Conservation (phyloP, 2,113 vertebrate genomes). For the Aleadryas rufinucha region DNA sequence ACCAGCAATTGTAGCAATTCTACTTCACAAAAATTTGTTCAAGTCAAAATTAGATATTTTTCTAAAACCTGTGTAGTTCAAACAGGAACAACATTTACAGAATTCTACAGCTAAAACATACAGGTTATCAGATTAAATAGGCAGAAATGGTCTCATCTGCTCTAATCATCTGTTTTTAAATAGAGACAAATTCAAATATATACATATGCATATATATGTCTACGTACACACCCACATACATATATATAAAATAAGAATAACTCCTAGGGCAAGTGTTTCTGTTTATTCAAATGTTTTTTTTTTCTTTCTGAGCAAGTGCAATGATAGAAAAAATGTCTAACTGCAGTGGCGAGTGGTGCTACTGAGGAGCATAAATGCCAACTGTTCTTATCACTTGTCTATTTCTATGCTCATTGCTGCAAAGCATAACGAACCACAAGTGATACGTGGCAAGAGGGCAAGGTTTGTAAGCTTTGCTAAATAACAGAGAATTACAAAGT, state of each 20-base stretch:
- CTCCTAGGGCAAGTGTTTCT: background rate
- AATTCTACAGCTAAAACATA: background rate
- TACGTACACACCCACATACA: fast-evolving
- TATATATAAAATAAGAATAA: background rate
- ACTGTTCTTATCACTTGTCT: background rate
- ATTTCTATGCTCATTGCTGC: background rate
- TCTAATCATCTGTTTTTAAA: background rate
- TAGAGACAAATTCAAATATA: background rate
- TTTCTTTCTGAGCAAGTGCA: background rate
- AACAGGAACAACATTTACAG: background rate
- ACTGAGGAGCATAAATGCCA: background rate
- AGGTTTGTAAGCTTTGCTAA: conserved; percentile 9
- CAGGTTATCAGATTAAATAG: background rate
- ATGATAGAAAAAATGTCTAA: background rate
- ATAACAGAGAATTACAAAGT: background rate
- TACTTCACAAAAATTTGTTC: background rate
- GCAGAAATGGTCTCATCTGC: background rate
- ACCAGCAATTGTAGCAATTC: background rate
- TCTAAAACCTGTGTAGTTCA: background rate
- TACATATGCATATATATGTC: background rate
- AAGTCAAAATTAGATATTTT: background rate
- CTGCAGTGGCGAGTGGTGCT: background rate
- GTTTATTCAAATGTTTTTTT: background rate
- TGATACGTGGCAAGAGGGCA: background rate
- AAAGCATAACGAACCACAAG: background rate